Percentiles rank a stretch among this genome's conserved stretches.
phyloP scores from a whole-genome alignment of 2,113 vertebrate genomes.

The Cebidichthys violaceus region DNA sequence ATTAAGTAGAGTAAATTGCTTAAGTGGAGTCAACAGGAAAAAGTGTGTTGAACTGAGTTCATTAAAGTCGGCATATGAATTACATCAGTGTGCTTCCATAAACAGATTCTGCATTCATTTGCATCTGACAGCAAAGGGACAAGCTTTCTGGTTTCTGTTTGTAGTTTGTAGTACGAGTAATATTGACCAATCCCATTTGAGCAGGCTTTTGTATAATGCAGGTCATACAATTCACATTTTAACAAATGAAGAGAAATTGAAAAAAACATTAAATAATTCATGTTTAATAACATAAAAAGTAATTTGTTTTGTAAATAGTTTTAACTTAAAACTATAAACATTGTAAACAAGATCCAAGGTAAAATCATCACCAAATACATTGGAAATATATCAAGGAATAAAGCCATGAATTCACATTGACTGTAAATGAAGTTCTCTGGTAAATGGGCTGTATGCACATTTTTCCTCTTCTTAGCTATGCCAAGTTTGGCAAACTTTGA shows the following conservation, averaged over 20 bases:
- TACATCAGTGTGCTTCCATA: not conserved
- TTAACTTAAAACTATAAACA: not conserved
- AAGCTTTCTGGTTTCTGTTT: not conserved
- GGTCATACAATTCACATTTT: not conserved
- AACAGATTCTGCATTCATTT: not conserved
- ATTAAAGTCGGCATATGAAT: not conserved
- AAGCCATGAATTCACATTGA: not conserved
- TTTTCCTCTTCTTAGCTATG: not conserved
- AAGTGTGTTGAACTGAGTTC: not conserved
- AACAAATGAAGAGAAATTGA: not conserved
- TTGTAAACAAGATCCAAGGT: not conserved
- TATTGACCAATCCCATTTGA: not conserved
- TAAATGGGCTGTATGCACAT: not conserved
- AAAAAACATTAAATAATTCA: not conserved
- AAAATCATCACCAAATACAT: not conserved
- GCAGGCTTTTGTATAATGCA: not conserved
- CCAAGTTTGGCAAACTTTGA: not conserved
- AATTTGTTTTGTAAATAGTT: not conserved
- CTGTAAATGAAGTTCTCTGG: not conserved
- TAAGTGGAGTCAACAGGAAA: too few relatives aligned
- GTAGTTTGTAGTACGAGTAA: not conserved
- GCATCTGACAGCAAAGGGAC: not conserved
- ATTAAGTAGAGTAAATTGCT: not conserved
- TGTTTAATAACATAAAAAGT: not conserved
- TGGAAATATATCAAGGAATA: not conserved